Conservation (phyloP, 37 sponge, comb jelly and placozoan genomes). For the Cliona cf. orientalis region DNA sequence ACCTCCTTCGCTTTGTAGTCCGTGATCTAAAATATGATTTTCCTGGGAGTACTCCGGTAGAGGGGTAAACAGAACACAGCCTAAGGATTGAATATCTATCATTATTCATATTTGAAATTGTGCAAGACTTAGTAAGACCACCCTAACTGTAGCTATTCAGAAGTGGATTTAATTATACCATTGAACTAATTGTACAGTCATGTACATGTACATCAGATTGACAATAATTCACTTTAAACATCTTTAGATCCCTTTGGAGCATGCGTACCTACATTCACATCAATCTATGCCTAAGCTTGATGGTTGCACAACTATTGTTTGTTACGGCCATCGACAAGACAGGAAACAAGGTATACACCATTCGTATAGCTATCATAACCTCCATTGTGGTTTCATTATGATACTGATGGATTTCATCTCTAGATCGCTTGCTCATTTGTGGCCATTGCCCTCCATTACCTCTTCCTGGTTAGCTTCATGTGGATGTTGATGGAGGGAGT, state of each 20-base stretch:
- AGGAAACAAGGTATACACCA: conserved; percentile 15
- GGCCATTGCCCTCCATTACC: conserved; percentile 46
- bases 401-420: background rate
- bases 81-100: too few species aligned
- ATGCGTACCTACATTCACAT: conserved; percentile 59
- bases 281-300: conserved; percentile 43
- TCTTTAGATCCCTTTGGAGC: conserved; percentile 58
- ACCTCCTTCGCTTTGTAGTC: too few species aligned
- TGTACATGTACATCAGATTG: too few species aligned
- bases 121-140: too few species aligned
- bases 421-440: conserved; percentile 35
- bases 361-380: background rate
- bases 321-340: conserved; percentile 31
- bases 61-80: too few species aligned
- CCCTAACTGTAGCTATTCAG: too few species aligned
- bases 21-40: too few species aligned
- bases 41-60: too few species aligned
- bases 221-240: background rate
- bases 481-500: conserved; percentile 84
- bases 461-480: conserved; percentile 62
- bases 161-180: too few species aligned
- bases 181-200: too few species aligned
- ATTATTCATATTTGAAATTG: too few species aligned
- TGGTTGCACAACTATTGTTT: conserved; percentile 43
- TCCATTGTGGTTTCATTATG: background rate